Conservation (phyloP, 2,113 vertebrate species). For the Labeo catla region DNA sequence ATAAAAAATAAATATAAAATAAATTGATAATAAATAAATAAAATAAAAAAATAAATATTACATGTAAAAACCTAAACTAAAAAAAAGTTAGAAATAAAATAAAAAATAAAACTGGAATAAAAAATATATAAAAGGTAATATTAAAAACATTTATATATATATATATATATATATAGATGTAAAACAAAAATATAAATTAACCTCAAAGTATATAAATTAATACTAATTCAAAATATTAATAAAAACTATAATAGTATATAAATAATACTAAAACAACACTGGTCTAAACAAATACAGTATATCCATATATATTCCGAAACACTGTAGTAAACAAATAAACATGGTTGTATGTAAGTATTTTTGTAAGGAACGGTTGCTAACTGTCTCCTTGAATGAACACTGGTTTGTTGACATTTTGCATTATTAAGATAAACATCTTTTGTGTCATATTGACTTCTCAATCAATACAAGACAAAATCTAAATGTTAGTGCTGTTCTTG, state of each 20-base stretch:
- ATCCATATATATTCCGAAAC: background rate
- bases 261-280: background rate
- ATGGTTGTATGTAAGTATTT: background rate
- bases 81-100: no score
- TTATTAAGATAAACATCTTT: background rate
- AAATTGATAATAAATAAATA: no score
- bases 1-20: no score
- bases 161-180: no score
- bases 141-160: no score
- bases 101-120: no score
- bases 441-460: background rate
- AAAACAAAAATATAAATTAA: no score
- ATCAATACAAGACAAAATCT: slow-evolving; percentile 2
- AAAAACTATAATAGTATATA: background rate
- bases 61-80: no score
- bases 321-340: no score
- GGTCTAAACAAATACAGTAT: background rate
- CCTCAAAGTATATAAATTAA: background rate
- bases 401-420: background rate
- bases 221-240: background rate
- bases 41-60: no score
- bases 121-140: no score
- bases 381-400: background rate
- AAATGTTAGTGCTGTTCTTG: background rate
- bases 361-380: background rate